Conservation (phyloP, 2,113 vertebrate species). For the Trematomus loennbergii region DNA sequence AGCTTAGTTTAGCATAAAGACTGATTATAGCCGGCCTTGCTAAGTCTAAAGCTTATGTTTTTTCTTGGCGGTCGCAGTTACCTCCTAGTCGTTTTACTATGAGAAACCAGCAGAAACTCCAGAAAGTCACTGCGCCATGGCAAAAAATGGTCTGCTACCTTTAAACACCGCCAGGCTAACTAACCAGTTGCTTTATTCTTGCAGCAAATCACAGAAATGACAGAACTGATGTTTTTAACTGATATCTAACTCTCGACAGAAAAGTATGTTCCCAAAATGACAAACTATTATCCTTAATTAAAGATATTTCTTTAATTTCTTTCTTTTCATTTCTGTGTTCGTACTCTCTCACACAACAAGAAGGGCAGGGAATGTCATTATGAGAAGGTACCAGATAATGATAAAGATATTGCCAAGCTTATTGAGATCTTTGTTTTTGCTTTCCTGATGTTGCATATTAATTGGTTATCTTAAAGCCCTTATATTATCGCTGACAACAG, state of each 20-base stretch:
- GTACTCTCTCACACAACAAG: not conserved
- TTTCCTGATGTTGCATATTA: constrained; percentile 14
- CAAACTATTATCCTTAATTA: not conserved
- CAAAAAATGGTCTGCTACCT: not conserved
- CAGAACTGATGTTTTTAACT: not conserved
- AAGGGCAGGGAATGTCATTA: not conserved
- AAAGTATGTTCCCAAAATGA: not conserved
- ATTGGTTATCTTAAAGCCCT: constrained; percentile 32
- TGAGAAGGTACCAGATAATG: constrained; percentile 3
- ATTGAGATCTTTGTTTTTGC: constrained; percentile 8
- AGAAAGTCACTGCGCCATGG: not conserved
- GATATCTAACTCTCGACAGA: not conserved
- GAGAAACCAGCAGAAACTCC: not conserved
- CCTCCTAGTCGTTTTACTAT: not conserved
- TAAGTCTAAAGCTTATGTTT: not conserved
- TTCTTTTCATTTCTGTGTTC: not conserved
- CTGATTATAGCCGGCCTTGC: not conserved
- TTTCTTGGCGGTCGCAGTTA: not conserved
- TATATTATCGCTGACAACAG: constrained; percentile 23
- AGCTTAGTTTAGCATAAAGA: not conserved
- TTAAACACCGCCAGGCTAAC: no score
- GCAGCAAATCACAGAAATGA: not conserved
- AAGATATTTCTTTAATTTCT: not conserved
- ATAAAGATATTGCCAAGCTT: not conserved
- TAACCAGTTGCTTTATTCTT: not conserved